These are phyloP conservation scores for Leptodactylus fuscus DNA, from an alignment of 2,113 vertebrate genomes.

Conservation along the genomic window DNA sequence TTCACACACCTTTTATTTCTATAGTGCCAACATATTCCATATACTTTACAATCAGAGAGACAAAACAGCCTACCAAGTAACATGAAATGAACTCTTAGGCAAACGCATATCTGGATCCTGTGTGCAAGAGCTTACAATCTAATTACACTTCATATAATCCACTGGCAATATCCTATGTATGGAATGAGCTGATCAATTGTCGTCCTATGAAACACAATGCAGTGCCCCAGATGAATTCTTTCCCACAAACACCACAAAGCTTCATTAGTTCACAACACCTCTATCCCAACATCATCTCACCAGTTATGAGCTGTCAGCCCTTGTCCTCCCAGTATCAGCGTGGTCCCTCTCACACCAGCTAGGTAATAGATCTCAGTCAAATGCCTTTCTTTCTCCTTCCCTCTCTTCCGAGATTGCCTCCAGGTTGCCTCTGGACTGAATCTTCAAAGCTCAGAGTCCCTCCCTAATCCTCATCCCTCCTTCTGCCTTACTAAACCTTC, in stretches of 20 bases:
- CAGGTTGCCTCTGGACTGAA: constrained; percentile 54
- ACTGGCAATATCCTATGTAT: neutral
- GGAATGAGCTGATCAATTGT: neutral
- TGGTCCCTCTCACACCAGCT: constrained; percentile 12
- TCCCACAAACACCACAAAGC: neutral
- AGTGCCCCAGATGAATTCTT: neutral
- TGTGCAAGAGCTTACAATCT: neutral
- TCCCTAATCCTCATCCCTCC: constrained; percentile 57
- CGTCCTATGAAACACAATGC: neutral
- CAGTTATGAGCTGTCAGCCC: neutral
- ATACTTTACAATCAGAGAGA: neutral
- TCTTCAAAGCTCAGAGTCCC: constrained; percentile 53
- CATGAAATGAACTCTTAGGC: neutral
- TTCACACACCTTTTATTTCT: neutral
- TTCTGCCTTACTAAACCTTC: constrained; percentile 55
- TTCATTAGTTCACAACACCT: neutral
- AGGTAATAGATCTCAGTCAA: constrained; percentile 33
- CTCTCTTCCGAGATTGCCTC: constrained; percentile 49
- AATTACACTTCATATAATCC: neutral
- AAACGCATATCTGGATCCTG: too few species aligned
- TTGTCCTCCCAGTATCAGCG: constrained; percentile 5
- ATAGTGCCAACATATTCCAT: neutral
- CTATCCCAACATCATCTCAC: neutral
- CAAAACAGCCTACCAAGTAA: neutral
- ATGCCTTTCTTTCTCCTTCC: neutral